These are phyloP conservation scores for Cheumatopsyche charites DNA, from an alignment of 1,140 invertebrate genomes.

Conservation along the genomic window DNA sequence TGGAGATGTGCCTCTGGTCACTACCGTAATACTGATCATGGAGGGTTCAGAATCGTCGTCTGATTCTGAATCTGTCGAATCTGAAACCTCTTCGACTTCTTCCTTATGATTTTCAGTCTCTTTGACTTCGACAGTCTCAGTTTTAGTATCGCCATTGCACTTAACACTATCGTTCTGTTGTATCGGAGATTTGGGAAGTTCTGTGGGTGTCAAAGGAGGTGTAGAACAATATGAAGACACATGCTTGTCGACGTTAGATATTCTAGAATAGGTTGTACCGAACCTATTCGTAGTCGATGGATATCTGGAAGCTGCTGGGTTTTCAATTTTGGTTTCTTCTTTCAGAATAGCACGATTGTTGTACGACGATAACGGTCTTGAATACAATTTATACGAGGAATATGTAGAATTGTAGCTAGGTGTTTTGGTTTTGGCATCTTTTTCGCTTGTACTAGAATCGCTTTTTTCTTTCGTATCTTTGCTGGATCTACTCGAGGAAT, in stretches of 20 bases:
- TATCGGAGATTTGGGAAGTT: background rate
- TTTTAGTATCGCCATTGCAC: conserved; percentile 28
- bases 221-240: conserved; percentile 1
- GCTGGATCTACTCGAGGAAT: conserved; percentile 5
- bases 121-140: conserved; percentile 46
- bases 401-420: conserved; percentile 55
- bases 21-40: conserved; percentile 65
- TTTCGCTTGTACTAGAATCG: conserved; percentile 41
- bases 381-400: conserved; percentile 59
- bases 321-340: conserved; percentile 53
- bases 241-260: conserved; percentile 19
- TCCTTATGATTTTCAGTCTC: conserved; percentile 44
- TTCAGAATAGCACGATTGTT: conserved; percentile 54
- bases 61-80: conserved; percentile 42
- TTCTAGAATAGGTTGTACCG: conserved; percentile 37
- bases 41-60: conserved; percentile 50
- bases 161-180: conserved; percentile 6
- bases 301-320: conserved; percentile 50
- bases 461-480: conserved; percentile 31
- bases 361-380: conserved; percentile 53
- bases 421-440: conserved; percentile 61
- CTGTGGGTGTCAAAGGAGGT: background rate
- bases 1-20: conserved; percentile 77
- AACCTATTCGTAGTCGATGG: conserved; percentile 34
- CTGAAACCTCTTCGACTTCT: conserved; percentile 40